Conservation (phyloP, 2,113 vertebrate genomes). For the Lepisosteus oculatus region DNA sequence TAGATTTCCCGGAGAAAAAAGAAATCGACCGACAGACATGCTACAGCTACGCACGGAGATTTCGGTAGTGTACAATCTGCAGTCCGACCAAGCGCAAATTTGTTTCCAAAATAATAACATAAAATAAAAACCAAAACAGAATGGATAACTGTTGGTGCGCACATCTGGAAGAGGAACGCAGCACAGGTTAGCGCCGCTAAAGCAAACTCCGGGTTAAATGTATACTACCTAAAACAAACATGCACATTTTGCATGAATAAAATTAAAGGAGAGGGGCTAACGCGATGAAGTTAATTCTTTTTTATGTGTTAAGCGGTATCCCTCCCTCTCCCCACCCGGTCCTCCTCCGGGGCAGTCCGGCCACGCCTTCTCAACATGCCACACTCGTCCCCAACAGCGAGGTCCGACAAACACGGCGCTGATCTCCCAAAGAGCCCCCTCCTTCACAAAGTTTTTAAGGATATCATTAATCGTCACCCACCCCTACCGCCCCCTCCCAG, state of each 20-base stretch:
- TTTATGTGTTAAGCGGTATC: conserved; percentile 83
- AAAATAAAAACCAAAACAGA: too few species aligned
- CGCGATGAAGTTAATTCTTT: conserved; percentile 84
- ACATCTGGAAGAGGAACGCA: too few species aligned
- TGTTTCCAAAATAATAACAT: too few species aligned
- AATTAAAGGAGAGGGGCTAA: conserved; percentile 72
- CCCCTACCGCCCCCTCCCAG: conserved; percentile 22
- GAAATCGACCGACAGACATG: too few species aligned
- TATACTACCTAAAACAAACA: conserved; percentile 12
- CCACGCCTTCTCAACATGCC: conserved; percentile 89
- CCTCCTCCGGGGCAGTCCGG: conserved; percentile 85
- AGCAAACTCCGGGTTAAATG: neutral
- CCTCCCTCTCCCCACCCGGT: conserved; percentile 82
- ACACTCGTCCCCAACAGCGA: conserved; percentile 74
- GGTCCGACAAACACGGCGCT: conserved; percentile 70
- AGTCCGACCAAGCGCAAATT: too few species aligned
- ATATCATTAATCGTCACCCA: conserved; percentile 74
- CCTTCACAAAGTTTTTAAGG: conserved; percentile 55
- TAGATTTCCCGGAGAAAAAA: too few species aligned
- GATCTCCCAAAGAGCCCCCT: conserved; percentile 68
- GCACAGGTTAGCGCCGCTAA: too few species aligned
- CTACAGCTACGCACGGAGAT: too few species aligned
- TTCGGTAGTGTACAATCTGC: too few species aligned
- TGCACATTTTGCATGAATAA: conserved; percentile 67
- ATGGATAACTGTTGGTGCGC: too few species aligned